phyloP scores from a whole-genome alignment of 2,113 vertebrate genomes.

The Labeo rohita region DNA sequence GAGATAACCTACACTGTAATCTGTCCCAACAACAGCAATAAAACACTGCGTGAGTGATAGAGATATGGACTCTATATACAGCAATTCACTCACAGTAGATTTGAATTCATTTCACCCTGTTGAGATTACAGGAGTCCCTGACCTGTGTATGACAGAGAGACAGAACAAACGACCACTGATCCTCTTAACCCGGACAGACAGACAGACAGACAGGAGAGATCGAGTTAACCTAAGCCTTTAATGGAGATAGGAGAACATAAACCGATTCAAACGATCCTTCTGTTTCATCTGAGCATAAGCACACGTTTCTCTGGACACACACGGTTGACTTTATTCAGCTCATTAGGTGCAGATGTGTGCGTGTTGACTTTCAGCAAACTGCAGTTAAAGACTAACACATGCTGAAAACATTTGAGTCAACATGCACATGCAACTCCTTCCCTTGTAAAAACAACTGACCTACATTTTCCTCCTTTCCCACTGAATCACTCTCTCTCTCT shows the following conservation, averaged over 20 bases:
- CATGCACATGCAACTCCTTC: background rate
- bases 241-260: background rate
- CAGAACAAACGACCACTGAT: background rate
- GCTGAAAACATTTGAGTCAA: constrained; percentile 19
- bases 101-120: background rate
- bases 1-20: background rate
- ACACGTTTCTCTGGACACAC: background rate
- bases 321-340: background rate
- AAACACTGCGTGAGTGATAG: background rate
- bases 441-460: constrained; percentile 16
- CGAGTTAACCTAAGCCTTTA: constrained; percentile 12
- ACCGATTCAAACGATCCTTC: background rate
- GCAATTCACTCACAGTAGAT: background rate
- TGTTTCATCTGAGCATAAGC: constrained; percentile 8
- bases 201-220: constrained; percentile 13
- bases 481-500: background rate
- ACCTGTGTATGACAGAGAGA: constrained; percentile 24
- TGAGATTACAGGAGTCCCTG: constrained; percentile 27
- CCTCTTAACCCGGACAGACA: background rate
- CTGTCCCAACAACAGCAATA: background rate
- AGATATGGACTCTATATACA: background rate
- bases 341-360: constrained; percentile 14
- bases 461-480: constrained; percentile 18
- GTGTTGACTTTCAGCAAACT: constrained; percentile 1
- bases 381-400: constrained; percentile 31